Percentiles rank a stretch among this genome's conserved stretches.
Conservation (phyloP, 2,113 vertebrate genomes). For the Solea senegalensis region DNA sequence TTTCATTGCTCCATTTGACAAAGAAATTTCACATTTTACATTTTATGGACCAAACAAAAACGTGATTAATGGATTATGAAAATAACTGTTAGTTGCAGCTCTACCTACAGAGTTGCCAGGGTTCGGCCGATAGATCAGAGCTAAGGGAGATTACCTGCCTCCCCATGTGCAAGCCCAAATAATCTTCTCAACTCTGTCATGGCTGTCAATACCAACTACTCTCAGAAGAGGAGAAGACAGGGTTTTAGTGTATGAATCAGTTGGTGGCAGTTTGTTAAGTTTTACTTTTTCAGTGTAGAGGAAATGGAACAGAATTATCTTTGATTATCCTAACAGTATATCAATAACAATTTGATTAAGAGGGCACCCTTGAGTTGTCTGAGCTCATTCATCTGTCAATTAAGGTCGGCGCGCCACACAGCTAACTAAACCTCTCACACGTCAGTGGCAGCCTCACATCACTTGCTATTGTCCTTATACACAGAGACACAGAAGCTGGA, state of each 20-base stretch:
- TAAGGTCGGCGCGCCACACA: conserved; percentile 24
- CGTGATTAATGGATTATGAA: too few relatives aligned
- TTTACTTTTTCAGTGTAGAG: neutral
- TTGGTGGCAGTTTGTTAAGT: conserved; percentile 16
- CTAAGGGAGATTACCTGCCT: conserved; percentile 71
- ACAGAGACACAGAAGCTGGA: conserved; percentile 18
- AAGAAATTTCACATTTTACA: too few relatives aligned
- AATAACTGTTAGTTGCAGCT: too few relatives aligned
- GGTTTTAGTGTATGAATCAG: conserved; percentile 3
- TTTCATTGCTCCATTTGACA: too few relatives aligned
- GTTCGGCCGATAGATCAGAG: conserved; percentile 64
- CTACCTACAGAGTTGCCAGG: conserved; percentile 42
- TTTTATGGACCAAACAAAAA: too few relatives aligned
- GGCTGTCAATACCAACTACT: conserved; percentile 50
- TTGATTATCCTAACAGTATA: neutral
- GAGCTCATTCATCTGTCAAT: conserved; percentile 28
- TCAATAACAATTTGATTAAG: conserved; percentile 22
- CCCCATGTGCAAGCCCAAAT: conserved; percentile 54
- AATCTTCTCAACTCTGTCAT: conserved; percentile 65
- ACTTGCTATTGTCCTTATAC: conserved; percentile 13
- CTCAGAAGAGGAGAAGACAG: neutral
- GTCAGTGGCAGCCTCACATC: conserved; percentile 13
- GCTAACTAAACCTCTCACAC: neutral
- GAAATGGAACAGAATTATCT: neutral
- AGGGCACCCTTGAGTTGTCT: conserved; percentile 20